Base-by-base conservation (phyloP, 2,113 vertebrate species). In the Sciurus niger region DNA sequence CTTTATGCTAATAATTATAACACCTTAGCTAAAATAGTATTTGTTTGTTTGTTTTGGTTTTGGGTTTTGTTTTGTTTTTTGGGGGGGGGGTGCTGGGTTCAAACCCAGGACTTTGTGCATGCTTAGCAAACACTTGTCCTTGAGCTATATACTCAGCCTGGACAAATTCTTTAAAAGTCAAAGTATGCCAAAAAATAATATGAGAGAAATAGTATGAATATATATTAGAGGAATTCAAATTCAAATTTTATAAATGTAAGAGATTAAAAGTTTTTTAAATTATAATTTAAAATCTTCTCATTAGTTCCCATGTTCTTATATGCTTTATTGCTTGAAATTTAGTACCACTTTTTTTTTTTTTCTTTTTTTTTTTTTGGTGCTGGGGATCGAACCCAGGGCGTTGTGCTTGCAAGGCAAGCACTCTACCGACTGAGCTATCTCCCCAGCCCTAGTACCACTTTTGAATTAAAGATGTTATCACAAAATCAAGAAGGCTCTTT, bases 391-490 rank as follows among this genome's bases (percentile, higher is more conserved):
- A 37, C 37, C 37, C 37, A 37, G 37, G 37, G 37, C 37, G 37
- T 37, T 37, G 37, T 37, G 37, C 37, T 37, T 37, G 37, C 37
- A 37, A 37, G 37, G 37, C 37, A 37, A 37, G 37, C 37, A 37
- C 37, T 37, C 37, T 37, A 37, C 37, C 37, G 37, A 37, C 37
- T 37, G 37, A 37, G 37, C 37, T 37, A 37, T 37, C 37, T 37
- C 37, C 37, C 37, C 37, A 37, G 37, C 37, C 37, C 37, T 37
- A 37, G 37, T 37, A 37, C 51, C 48, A 78, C 78, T 82, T 91
- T 92, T 73, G 65, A 79, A 55, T 96, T 90, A 93, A 3, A 83
- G 43, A 65, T 77, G 28, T 86, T 90, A 65, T n/a, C 60, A 77
- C 51, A 90, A 37, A 96, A 77, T 65, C 70, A 80, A 87, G 12